Conservation (phyloP, 2,888 invertebrate species). For the Agonopterix subpropinquella region DNA sequence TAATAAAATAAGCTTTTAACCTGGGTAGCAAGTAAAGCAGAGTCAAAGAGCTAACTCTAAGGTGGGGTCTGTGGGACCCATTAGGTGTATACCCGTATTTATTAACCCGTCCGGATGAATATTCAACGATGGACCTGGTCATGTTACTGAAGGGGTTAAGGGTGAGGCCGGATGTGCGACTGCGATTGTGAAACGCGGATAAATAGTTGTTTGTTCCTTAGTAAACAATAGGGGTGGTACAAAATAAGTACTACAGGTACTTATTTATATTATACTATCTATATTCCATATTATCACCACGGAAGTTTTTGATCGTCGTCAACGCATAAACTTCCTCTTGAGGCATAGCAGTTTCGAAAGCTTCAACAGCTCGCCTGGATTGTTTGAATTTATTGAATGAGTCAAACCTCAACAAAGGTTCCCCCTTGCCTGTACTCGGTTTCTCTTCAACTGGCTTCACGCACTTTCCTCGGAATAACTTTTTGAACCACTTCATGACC, state of each 20-base stretch:
- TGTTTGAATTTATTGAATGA: conserved; percentile 20
- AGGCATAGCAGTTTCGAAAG: conserved; percentile 21
- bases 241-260: no score
- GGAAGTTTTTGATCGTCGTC: conserved; percentile 58
- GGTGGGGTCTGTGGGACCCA: not conserved
- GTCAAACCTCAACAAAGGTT: conserved; percentile 28
- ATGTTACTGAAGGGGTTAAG: no score
- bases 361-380: conserved; percentile 18
- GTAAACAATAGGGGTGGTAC: no score
- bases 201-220: no score
- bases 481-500: conserved; percentile 80
- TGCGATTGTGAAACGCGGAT: no score
- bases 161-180: no score
- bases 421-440: conserved; percentile 19
- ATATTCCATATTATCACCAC: conserved; percentile 41
- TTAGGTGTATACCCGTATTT: conserved; percentile 4
- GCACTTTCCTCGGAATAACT: conserved; percentile 74
- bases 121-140: not conserved
- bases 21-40: no score
- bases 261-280: no score
- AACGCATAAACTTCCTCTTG: conserved; percentile 46
- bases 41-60: no score
- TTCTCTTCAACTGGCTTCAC: conserved; percentile 48
- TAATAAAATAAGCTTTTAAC: no score
- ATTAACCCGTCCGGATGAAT: not conserved